Evolutionary conservation across 2,113 vertebrate species (phyloP).

Genomic region (Rhineura floridana): DNA sequence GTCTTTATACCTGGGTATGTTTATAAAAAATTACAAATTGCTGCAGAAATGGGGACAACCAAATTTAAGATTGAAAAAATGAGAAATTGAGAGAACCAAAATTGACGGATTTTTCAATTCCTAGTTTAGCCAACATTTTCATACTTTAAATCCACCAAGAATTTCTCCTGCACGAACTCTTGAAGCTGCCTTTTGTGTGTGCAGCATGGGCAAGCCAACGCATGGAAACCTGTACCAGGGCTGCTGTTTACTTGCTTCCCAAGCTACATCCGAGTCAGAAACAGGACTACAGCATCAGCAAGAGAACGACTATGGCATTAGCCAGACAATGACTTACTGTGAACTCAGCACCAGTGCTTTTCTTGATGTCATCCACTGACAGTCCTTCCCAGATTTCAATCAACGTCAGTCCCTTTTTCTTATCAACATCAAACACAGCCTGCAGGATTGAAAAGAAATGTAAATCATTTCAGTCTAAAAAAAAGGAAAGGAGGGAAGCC

Average conservation of each 20-base stretch:
- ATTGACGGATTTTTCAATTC: too few relatives aligned
- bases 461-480: background rate
- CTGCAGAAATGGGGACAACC: too few relatives aligned
- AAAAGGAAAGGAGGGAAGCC: background rate
- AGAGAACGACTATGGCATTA: conserved; percentile 67
- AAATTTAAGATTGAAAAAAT: too few relatives aligned
- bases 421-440: conserved; percentile 96
- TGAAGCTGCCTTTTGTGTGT: background rate
- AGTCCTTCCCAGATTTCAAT: conserved; percentile 93
- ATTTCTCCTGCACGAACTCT: background rate
- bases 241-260: background rate
- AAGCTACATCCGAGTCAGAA: background rate
- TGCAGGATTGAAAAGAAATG: conserved; percentile 60
- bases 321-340: conserved; percentile 77
- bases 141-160: background rate
- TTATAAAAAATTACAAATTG: too few relatives aligned
- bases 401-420: conserved; percentile 88
- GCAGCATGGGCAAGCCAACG: background rate
- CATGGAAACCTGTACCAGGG: background rate
- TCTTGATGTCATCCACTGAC: conserved; percentile 90
- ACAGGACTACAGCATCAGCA: conserved; percentile 2
- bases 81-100: too few relatives aligned
- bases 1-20: too few relatives aligned
- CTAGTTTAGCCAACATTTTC: too few relatives aligned
- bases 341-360: conserved; percentile 91